Percentiles rank a stretch among this genome's conserved stretches.
These are phyloP conservation scores for Ptyas mucosa DNA, from an alignment of 2,113 vertebrate genomes.

Conservation along the genomic window DNA sequence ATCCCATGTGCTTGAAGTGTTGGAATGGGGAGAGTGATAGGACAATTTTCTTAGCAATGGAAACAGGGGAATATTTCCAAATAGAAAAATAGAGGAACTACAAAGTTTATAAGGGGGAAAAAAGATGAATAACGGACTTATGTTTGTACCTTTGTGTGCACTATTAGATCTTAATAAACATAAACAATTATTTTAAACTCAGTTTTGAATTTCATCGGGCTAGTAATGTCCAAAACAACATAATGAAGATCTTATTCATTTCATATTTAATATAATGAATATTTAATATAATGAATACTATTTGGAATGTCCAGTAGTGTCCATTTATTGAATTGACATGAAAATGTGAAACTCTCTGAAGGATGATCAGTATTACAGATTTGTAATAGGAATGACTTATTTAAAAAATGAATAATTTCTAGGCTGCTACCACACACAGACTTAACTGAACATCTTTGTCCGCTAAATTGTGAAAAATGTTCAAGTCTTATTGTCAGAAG, in stretches of 20 bases:
- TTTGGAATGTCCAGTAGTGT: neutral
- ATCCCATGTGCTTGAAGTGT: neutral
- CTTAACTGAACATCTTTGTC: neutral
- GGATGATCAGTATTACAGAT: neutral
- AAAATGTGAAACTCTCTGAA: neutral
- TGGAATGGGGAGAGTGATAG: neutral
- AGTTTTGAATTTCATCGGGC: neutral
- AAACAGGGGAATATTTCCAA: neutral
- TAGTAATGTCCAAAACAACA: slow-evolving; percentile 3
- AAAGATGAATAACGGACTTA: neutral
- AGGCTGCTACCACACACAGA: neutral
- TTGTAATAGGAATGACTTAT: neutral
- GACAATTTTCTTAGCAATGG: neutral
- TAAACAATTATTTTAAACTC: neutral
- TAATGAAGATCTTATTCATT: neutral
- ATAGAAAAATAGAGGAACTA: neutral
- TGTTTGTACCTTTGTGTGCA: neutral
- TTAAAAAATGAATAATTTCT: neutral
- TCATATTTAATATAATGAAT: neutral
- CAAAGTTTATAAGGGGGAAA: neutral
- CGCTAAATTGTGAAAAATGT: neutral
- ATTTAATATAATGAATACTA: neutral
- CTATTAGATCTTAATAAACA: neutral
- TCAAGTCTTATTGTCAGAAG: neutral
- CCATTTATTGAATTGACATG: neutral